Percentiles rank a stretch among this genome's conserved stretches.
Conservation (phyloP, 2,888 invertebrate species). For the Tuta absoluta region DNA sequence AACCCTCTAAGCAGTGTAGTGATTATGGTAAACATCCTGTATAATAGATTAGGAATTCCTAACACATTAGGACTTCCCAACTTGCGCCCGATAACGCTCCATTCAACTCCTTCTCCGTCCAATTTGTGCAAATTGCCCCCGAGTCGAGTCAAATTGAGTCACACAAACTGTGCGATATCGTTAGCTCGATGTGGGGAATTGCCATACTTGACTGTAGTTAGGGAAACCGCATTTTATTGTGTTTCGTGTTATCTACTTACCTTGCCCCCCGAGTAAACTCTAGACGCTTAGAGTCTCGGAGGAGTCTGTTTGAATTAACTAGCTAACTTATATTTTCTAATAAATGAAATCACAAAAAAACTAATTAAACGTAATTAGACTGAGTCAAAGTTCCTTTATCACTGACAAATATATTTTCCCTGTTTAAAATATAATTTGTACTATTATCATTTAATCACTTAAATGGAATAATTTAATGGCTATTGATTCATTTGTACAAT, state of each 20-base stretch:
- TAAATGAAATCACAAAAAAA: no score
- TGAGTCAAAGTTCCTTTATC: no score
- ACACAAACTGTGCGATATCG: constrained; percentile 58
- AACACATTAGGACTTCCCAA: constrained; percentile 37
- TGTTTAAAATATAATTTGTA: no score
- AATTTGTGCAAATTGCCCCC: constrained; percentile 66
- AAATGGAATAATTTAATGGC: no score
- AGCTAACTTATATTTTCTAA: no score
- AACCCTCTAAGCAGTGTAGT: no score
- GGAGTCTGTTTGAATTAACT: neutral
- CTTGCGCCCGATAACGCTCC: constrained; percentile 49
- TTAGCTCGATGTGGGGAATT: constrained; percentile 49
- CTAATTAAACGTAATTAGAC: no score
- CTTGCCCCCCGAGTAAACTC: neutral
- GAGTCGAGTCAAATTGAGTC: constrained; percentile 57
- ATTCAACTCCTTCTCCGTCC: constrained; percentile 52
- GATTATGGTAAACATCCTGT: neutral
- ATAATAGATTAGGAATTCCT: constrained; percentile 33
- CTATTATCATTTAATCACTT: no score
- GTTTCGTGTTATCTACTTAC: constrained; percentile 26
- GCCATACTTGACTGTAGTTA: constrained; percentile 38
- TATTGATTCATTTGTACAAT: no score
- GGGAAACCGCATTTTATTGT: constrained; percentile 33
- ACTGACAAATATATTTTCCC: no score
- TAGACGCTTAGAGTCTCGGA: constrained; percentile 1